Evolutionary conservation across 1,140 invertebrate species (phyloP).

Genomic region (Philotrypesis tridentata): DNA sequence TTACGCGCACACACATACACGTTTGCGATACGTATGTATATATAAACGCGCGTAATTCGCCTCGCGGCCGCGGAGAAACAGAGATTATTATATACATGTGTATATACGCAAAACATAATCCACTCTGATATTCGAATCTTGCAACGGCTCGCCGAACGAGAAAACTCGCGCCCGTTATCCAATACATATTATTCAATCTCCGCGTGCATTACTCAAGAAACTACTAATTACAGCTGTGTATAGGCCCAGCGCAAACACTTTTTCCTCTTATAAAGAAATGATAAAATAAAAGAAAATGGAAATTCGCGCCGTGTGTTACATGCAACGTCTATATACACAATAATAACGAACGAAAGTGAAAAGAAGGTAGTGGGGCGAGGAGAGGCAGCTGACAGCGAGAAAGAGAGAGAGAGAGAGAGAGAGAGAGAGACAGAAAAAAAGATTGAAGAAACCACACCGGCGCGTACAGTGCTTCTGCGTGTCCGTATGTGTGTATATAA

Average conservation of each 20-base stretch:
- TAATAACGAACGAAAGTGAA: constrained; percentile 36
- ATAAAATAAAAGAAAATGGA: neutral
- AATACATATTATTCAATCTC: neutral
- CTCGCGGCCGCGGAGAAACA: too few species aligned
- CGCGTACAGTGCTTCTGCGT: too few species aligned
- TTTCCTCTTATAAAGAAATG: too few species aligned
- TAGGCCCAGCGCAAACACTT: neutral
- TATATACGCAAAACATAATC: too few species aligned
- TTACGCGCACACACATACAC: too few species aligned
- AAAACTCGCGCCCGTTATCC: neutral
- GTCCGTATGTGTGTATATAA: too few species aligned
- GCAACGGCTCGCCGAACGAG: too few species aligned
- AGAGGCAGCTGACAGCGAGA: too few species aligned
- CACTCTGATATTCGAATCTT: too few species aligned
- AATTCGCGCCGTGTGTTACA: neutral
- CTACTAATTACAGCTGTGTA: neutral
- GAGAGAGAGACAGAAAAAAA: neutral
- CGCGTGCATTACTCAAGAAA: neutral
- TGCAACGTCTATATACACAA: neutral
- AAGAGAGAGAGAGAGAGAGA: neutral
- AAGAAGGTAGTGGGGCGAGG: neutral
- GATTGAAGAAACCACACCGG: neutral
- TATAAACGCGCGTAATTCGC: too few species aligned
- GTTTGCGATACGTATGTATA: too few species aligned
- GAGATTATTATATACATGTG: too few species aligned